Evolutionary conservation across 2,113 vertebrate genomes (phyloP).

Genomic region (Apus apus): DNA sequence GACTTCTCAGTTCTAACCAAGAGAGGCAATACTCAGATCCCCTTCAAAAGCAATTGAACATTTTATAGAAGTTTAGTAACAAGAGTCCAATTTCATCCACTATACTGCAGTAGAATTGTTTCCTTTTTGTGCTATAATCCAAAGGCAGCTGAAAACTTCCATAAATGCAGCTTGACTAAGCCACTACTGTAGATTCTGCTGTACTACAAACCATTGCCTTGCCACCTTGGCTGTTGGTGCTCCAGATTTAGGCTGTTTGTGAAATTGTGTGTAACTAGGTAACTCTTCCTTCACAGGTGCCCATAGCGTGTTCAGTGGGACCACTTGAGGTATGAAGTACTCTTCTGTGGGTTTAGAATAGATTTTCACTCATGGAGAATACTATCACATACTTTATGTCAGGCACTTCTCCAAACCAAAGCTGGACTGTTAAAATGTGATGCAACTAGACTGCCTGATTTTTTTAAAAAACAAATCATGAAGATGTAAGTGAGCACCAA

Average conservation of each 20-base stretch:
- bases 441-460: background rate
- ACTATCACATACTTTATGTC: background rate
- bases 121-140: background rate
- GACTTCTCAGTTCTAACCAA: background rate
- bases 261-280: background rate
- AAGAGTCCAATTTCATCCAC: background rate
- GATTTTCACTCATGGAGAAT: background rate
- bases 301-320: background rate
- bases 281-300: background rate
- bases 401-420: background rate
- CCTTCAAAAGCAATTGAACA: background rate
- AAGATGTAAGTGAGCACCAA: background rate
- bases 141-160: background rate
- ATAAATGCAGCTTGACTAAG: background rate
- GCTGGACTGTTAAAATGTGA: background rate
- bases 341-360: background rate
- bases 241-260: background rate
- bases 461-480: background rate
- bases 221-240: background rate
- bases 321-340: background rate
- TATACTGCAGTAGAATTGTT: background rate
- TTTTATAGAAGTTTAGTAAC: background rate
- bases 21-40: background rate
- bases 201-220: background rate
- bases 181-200: background rate